Evolutionary conservation across 2,888 invertebrate genomes (phyloP).

Genomic region (Euplagia quadripunctaria): DNA sequence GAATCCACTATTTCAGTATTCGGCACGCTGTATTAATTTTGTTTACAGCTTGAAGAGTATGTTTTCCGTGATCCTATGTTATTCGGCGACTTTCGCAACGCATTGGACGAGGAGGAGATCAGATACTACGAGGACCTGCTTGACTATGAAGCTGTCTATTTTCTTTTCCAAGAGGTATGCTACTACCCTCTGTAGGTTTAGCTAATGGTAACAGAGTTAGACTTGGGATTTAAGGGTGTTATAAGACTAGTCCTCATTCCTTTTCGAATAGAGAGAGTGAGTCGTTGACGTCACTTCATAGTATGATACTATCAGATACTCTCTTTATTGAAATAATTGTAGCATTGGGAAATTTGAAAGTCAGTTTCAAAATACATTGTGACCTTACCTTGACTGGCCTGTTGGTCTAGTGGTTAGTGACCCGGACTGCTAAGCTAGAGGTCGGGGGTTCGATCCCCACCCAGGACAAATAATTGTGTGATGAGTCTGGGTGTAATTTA

Average conservation of each 20-base stretch:
- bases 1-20: no score
- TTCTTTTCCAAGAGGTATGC: constrained; percentile 94
- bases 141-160: constrained; percentile 96
- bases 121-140: constrained; percentile 95
- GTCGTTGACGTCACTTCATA: background rate
- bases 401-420: no score
- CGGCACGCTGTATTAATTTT: background rate
- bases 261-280: background rate
- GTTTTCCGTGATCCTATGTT: constrained; percentile 93
- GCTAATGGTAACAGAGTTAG: background rate
- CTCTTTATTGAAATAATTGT: background rate
- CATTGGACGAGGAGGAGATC: constrained; percentile 92
- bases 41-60: constrained; percentile 87
- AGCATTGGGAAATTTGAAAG: background rate
- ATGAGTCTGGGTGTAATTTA: no score
- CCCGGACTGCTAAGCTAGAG: no score
- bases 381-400: background rate
- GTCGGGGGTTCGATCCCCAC: no score
- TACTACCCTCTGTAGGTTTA: no score
- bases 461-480: no score
- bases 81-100: constrained; percentile 96
- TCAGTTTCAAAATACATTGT: background rate
- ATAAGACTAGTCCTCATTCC: background rate
- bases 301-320: background rate
- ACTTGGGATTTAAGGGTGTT: background rate